Conservation (phyloP, 2,888 invertebrate genomes). For the Plagiodera versicolora region DNA sequence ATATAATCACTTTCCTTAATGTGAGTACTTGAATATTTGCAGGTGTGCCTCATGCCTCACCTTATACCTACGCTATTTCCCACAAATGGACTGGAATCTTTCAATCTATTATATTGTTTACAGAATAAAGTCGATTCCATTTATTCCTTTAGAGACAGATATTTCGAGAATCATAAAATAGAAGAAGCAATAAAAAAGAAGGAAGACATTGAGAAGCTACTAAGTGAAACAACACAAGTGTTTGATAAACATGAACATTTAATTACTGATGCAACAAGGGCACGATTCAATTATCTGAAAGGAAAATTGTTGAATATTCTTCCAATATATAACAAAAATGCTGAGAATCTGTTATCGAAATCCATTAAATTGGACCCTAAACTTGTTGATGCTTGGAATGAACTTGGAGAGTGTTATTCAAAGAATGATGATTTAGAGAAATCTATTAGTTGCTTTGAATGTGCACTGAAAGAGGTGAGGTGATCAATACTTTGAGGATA, state of each 20-base stretch:
- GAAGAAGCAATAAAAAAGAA: constrained; percentile 70
- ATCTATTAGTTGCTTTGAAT: constrained; percentile 81
- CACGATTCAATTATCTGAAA: constrained; percentile 66
- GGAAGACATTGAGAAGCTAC: constrained; percentile 64
- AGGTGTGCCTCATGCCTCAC: constrained; percentile 35
- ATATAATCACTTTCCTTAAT: constrained; percentile 40
- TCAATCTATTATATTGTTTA: constrained; percentile 40
- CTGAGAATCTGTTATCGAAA: constrained; percentile 75
- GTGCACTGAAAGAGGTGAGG: constrained; percentile 70
- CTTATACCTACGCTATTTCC: constrained; percentile 11
- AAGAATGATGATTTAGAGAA: constrained; percentile 79
- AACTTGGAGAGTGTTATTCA: constrained; percentile 87
- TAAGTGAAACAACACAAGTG: constrained; percentile 62
- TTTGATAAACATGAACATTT: constrained; percentile 70
- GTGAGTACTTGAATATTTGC: constrained; percentile 40
- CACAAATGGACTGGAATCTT: constrained; percentile 19
- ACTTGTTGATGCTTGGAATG: constrained; percentile 83
- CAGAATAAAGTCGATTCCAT: constrained; percentile 69
- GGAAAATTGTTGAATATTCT: constrained; percentile 76
- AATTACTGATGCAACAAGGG: constrained; percentile 36
- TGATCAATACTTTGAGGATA: constrained; percentile 40
- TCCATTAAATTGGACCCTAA: constrained; percentile 84
- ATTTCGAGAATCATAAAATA: constrained; percentile 73
- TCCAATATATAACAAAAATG: constrained; percentile 67
- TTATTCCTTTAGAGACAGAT: constrained; percentile 74